Conservation (phyloP, 2,113 vertebrate genomes). For the Cyprinus carpio region DNA sequence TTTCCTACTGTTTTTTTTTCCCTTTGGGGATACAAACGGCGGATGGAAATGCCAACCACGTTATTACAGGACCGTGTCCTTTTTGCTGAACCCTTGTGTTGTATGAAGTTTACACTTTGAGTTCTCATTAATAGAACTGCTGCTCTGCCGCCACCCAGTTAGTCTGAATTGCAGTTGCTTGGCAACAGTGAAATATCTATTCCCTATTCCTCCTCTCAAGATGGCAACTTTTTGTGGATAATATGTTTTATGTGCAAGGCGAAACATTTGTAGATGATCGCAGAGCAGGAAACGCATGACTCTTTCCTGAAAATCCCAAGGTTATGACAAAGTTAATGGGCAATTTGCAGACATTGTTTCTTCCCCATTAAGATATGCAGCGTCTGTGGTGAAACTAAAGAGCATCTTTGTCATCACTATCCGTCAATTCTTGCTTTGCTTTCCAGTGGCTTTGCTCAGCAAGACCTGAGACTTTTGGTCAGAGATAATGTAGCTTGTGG, state of each 20-base stretch:
- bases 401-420: slow-evolving; percentile 5
- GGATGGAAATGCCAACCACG: slow-evolving; percentile 3
- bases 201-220: slow-evolving; percentile 50
- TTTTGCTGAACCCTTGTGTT: slow-evolving; percentile 17
- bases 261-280: slow-evolving; percentile 58
- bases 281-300: not conserved
- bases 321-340: slow-evolving; percentile 16
- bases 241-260: slow-evolving; percentile 60
- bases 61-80: slow-evolving; percentile 13
- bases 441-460: not conserved
- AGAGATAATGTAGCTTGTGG: not conserved
- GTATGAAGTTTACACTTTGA: slow-evolving; percentile 61
- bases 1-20: not conserved
- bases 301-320: slow-evolving; percentile 1
- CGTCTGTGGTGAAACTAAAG: not conserved
- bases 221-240: slow-evolving; percentile 53
- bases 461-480: not conserved
- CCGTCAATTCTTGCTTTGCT: not conserved
- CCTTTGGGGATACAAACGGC: not conserved
- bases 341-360: slow-evolving; percentile 3
- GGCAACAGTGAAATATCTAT: slow-evolving; percentile 69
- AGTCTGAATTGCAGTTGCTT: slow-evolving; percentile 74
- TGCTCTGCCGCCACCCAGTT: slow-evolving; percentile 67
- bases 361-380: not conserved
- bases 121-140: slow-evolving; percentile 71